Conservation (phyloP, 2,888 invertebrate genomes). For the Galeopsomyia nigrocyanea region DNA sequence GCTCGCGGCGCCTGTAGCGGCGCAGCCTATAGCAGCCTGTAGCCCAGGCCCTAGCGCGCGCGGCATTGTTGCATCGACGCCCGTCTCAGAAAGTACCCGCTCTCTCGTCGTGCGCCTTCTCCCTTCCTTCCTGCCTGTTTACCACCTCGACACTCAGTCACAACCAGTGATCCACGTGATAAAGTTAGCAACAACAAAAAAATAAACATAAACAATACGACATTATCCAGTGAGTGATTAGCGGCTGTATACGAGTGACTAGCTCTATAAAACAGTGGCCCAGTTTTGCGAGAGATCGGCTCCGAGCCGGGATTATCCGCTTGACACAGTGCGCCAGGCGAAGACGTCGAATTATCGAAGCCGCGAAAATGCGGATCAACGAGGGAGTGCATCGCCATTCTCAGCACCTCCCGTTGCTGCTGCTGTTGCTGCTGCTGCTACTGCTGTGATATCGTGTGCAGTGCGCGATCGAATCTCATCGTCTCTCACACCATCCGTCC, state of each 20-base stretch:
- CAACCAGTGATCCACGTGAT: no score
- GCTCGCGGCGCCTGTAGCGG: constrained; percentile 26
- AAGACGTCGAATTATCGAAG: no score
- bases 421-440: neutral
- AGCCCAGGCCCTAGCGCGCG: constrained; percentile 60
- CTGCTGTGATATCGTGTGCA: neutral
- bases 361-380: constrained; percentile 6
- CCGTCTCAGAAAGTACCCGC: constrained; percentile 60
- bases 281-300: no score
- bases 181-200: no score
- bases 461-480: no score
- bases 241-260: no score
- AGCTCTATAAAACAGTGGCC: no score
- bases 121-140: no score
- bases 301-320: neutral
- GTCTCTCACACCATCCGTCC: neutral
- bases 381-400: constrained; percentile 3
- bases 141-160: no score
- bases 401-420: neutral
- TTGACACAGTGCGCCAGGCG: neutral
- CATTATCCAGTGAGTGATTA: no score
- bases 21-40: no score
- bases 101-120: constrained; percentile 47
- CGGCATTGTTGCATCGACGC: constrained; percentile 66
- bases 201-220: no score